Evolutionary conservation across 2,113 vertebrate species (phyloP).

Genomic region (Stercorarius parasiticus): DNA sequence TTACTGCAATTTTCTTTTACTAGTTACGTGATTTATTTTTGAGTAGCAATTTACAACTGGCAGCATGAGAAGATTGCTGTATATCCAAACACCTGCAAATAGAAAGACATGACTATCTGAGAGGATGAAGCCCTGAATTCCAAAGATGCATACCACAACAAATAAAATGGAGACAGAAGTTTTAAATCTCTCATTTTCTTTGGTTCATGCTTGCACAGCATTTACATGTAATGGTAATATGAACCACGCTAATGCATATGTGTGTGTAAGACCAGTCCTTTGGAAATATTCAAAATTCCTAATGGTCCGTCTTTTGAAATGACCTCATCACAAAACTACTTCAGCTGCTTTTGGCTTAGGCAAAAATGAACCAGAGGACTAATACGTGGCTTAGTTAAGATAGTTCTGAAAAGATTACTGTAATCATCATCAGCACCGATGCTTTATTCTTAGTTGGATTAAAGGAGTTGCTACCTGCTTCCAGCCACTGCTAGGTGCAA

Average conservation of each 20-base stretch:
- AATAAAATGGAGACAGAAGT: not conserved
- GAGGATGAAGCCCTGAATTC: not conserved
- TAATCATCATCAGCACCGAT: not conserved
- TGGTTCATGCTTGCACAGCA: not conserved
- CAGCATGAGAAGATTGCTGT: not conserved
- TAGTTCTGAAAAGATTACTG: not conserved
- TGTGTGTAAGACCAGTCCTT: not conserved
- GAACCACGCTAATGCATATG: not conserved
- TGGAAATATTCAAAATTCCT: not conserved
- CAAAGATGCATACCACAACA: not conserved
- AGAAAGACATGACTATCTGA: rapidly evolving
- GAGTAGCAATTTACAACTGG: not conserved
- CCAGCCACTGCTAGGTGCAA: not conserved
- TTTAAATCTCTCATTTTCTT: not conserved
- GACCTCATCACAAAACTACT: not conserved
- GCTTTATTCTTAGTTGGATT: not conserved
- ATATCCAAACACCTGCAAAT: not conserved
- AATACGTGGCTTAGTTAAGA: not conserved
- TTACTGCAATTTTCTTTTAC: not conserved
- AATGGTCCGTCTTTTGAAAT: not conserved
- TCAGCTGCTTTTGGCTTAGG: not conserved
- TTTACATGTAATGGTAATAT: rapidly evolving
- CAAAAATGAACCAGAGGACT: not conserved
- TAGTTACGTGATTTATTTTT: not conserved
- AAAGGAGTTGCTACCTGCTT: not conserved